Base-by-base conservation (phyloP, 2,888 invertebrate species). In the Tupiocoris notatus region DNA sequence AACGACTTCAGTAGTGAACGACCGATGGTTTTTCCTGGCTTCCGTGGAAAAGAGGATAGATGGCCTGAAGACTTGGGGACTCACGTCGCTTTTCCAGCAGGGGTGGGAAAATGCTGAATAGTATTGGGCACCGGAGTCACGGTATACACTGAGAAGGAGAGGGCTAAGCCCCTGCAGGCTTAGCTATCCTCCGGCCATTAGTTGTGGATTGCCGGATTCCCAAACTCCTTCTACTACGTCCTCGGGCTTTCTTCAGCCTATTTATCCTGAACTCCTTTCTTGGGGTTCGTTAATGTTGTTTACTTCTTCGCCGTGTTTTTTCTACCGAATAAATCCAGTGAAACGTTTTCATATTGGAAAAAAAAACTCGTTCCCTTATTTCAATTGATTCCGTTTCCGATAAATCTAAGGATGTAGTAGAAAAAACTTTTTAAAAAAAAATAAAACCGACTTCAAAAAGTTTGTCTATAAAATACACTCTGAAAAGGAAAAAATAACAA, bases 71-170 rank as follows among this genome's bases (percentile, higher is more conserved):
- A 39, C 39, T 39, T 39, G 39, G 39, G 12, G 39, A 39, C 39
- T 39, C 39, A 9, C 59, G 59, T 6, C n/a, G 6, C 20, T 18
- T 59, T 59, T n/a, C n/a, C n/a, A 20, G n/a, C n/a, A n/a, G n/a
- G 59, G 63, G 63, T 21, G 23, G 64, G 64, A 64, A 64, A 64
- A 64, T 64, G 64, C 64, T 64, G 64, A 64, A 64, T 64, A 64
- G 64, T 64, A n/a, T 7, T n/a, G 24, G 23, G 25, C 23, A 64
- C 23, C 23, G 17, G 64, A 64, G 17, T 17, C 25, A 61, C 25
- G 61, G 61, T 17, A 20, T 18, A 21, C 18, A 17, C n/a, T 24
- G 64, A 24, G 24, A 61, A n/a, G 64, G 24, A n/a, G 1, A 17
- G 24, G 64, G 25, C 64, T 22, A 24, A 64, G 23, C 24, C 64